Base-by-base conservation (phyloP, 2,888 invertebrate genomes). In the Parnassius mnemosyne region DNA sequence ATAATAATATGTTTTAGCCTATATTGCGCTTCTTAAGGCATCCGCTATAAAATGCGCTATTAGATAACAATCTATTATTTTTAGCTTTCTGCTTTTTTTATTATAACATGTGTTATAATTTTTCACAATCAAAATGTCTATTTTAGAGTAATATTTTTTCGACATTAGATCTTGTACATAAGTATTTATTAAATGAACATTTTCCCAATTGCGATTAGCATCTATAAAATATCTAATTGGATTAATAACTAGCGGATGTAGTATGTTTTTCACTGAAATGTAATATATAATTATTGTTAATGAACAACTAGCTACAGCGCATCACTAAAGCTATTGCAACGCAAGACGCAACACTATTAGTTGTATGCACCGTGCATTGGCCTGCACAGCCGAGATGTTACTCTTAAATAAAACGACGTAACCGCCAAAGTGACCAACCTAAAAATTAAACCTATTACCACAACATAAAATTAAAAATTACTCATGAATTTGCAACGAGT, bases 1-100 rank as follows among this genome's bases (percentile, higher is more conserved):
- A 91, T 90, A 91, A 91, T 91, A 90, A 90, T 90, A 90, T 89
- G 88, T 88, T 89, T 89, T 91, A 90, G 85, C 87, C 87, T 91
- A 90, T 90, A 91, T 90, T 83, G 88, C 87, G 85, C 85, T 85
- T 85, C 84, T 83, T 82, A 80, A 83, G 79, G 81, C 82, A 78
- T 74, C 74, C 72, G 63, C 70, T 69, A 73, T 68, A 72, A 69
- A 77, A 77, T 76, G 77, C 79, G 68, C 71, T 69, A 70, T 66
- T 72, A 68, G 69, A 50, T 41, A 41, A 51, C 34, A 3, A 34
- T 5, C 7, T 34, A 52, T 52, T 66, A 73, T 51, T 51, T 53
- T 47, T 43, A 47, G 53, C 42, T 53, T 49, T 53, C 49, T 47
- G 58, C 54, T 61, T 53, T 60, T 47, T 54, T n/a, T 46, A 12